phyloP scores from a whole-genome alignment of 64 coral and sea anemone genomes.

The Actinia equina region DNA sequence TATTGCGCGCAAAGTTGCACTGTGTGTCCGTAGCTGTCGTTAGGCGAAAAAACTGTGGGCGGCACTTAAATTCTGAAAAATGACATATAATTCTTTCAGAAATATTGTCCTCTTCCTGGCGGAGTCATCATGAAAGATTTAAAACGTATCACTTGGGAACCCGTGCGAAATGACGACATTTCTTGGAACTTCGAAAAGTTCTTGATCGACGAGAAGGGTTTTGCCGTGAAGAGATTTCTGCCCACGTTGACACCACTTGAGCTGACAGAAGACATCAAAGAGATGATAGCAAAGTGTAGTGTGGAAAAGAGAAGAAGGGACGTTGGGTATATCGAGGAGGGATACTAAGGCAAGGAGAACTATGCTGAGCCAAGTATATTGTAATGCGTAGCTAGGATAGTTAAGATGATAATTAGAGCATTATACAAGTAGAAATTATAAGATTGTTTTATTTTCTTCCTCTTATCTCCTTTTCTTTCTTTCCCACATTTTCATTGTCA shows the following conservation, averaged over 20 bases:
- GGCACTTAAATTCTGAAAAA: background rate
- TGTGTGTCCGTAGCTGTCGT: no score
- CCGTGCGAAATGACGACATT: conserved; percentile 49
- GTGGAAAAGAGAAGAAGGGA: background rate
- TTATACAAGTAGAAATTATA: no score
- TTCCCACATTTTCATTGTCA: no score
- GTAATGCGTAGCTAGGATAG: no score
- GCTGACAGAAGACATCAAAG: conserved; percentile 9
- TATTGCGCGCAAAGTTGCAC: no score
- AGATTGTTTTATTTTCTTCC: no score
- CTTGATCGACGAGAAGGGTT: conserved; percentile 39
- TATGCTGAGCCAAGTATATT: no score
- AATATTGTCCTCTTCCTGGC: background rate
- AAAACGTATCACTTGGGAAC: conserved; percentile 28
- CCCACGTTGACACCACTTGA: conserved; percentile 10
- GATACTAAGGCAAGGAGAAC: no score
- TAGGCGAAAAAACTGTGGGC: no score
- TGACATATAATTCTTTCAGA: background rate
- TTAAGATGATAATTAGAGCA: no score
- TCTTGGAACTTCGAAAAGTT: conserved; percentile 67
- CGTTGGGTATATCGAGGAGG: no score
- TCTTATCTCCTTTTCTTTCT: no score
- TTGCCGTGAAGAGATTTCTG: conserved; percentile 22
- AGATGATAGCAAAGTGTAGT: conserved; percentile 20
- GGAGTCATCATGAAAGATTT: background rate